Percentiles rank a stretch among this genome's conserved stretches.
These are phyloP conservation scores for Drosophila gaucha DNA, from an alignment of 2,888 invertebrate species.

Conservation along the genomic window DNA sequence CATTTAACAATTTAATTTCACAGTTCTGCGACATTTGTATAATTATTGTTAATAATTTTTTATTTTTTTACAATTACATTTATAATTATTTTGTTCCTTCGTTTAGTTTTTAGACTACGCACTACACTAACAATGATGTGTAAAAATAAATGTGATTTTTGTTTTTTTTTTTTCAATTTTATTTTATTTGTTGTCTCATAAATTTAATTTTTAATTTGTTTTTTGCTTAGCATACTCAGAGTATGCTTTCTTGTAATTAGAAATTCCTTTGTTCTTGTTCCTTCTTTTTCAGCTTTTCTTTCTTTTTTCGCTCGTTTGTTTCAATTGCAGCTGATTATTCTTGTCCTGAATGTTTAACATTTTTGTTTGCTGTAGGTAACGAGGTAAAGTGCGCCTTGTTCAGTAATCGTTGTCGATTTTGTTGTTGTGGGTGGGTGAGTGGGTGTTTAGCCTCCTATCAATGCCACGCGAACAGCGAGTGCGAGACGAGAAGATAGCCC, in stretches of 20 bases:
- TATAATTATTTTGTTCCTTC: slow-evolving; percentile 41
- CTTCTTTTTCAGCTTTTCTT: slow-evolving; percentile 23
- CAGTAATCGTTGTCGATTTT: slow-evolving; percentile 47
- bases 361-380: slow-evolving; percentile 64
- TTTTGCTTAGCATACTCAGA: slow-evolving; percentile 34
- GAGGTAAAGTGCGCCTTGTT: slow-evolving; percentile 79
- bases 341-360: slow-evolving; percentile 55
- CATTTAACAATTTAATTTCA: slow-evolving; percentile 73
- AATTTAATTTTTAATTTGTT: neutral
- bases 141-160: slow-evolving; percentile 76
- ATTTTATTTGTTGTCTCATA: slow-evolving; percentile 27
- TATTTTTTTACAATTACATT: slow-evolving; percentile 58
- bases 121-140: slow-evolving; percentile 79
- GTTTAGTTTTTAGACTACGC: slow-evolving; percentile 61
- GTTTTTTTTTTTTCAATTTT: slow-evolving; percentile 26
- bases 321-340: slow-evolving; percentile 20
- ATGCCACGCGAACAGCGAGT: slow-evolving; percentile 89
- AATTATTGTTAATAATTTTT: slow-evolving; percentile 16
- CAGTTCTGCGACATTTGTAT: slow-evolving; percentile 68
- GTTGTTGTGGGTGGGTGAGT: neutral
- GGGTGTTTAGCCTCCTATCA: slow-evolving; percentile 75
- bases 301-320: slow-evolving; percentile 38
- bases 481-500: slow-evolving; percentile 89
- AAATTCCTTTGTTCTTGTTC: slow-evolving; percentile 35
- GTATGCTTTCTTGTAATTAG: slow-evolving; percentile 44